Conservation (phyloP, 2,888 invertebrate species). For the Pristionchus entomophagus region DNA sequence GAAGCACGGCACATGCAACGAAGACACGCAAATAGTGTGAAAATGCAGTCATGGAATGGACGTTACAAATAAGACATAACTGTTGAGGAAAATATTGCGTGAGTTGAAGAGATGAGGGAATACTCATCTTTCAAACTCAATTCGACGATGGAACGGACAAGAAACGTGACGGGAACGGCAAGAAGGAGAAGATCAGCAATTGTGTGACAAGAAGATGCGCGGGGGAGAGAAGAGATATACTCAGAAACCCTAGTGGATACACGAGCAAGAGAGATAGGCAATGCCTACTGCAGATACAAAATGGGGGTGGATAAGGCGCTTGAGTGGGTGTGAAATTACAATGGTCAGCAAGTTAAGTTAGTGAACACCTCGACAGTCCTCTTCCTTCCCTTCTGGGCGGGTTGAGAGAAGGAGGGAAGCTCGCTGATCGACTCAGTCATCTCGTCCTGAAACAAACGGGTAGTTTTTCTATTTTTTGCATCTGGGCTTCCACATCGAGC, state of each 20-base stretch:
- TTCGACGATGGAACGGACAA: not conserved
- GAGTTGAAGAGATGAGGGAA: too few species aligned
- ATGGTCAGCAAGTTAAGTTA: not conserved
- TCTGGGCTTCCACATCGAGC: too few species aligned
- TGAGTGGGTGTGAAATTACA: too few species aligned
- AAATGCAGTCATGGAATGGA: not conserved
- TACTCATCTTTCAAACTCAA: too few species aligned
- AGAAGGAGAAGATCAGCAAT: not conserved
- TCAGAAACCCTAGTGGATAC: not conserved
- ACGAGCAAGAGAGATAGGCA: too few species aligned
- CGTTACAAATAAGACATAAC: not conserved
- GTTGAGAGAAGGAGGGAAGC: constrained; percentile 68
- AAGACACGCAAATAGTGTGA: not conserved
- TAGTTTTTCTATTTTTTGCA: not conserved
- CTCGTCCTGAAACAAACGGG: constrained; percentile 67
- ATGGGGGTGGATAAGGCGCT: too few species aligned
- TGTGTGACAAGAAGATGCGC: not conserved
- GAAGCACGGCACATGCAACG: constrained; percentile 35
- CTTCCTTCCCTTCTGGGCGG: constrained; percentile 47
- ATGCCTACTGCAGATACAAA: too few species aligned
- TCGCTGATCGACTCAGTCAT: constrained; percentile 75
- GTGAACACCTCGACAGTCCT: constrained; percentile 38
- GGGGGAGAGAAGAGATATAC: not conserved
- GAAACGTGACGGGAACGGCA: constrained; percentile 31
- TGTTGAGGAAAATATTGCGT: not conserved